Conservation (phyloP, 1,140 invertebrate genomes). For the Patella vulgata region DNA sequence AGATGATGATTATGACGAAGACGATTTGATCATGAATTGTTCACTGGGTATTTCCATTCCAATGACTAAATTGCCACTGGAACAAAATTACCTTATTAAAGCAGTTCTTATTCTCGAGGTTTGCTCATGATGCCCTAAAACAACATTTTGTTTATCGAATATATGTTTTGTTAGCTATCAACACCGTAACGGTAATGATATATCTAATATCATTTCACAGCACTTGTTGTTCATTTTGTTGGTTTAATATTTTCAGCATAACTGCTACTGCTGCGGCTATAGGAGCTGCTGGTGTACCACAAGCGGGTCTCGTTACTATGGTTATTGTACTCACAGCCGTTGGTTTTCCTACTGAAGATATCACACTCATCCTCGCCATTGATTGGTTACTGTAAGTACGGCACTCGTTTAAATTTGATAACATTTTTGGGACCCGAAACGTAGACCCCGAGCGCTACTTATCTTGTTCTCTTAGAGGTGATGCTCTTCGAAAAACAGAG, state of each 20-base stretch:
- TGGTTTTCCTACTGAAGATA: slow-evolving; percentile 89
- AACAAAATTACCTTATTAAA: background rate
- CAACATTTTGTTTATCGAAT: too few species aligned
- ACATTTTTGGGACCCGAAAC: too few species aligned
- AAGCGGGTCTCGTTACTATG: slow-evolving; percentile 89
- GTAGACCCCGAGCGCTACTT: too few species aligned
- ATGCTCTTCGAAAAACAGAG: background rate
- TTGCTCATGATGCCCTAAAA: too few species aligned
- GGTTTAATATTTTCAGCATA: slow-evolving; percentile 31
- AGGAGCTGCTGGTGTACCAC: slow-evolving; percentile 95
- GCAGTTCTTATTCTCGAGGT: too few species aligned
- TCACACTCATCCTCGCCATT: slow-evolving; percentile 92
- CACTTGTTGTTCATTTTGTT: too few species aligned
- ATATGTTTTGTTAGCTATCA: too few species aligned
- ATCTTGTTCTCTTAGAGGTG: background rate
- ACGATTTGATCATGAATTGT: too few species aligned
- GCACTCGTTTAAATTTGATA: background rate
- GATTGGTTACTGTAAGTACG: slow-evolving; percentile 93
- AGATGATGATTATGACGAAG: too few species aligned
- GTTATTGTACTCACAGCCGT: slow-evolving; percentile 96
- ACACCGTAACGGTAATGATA: too few species aligned
- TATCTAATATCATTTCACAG: too few species aligned
- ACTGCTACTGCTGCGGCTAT: slow-evolving; percentile 68
- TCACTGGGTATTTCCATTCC: too few species aligned
- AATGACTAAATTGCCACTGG: background rate